A percentile compares a stretch with the other conserved stretches of the same genome.
These are phyloP conservation scores for Spatulosminthurus flaviceps DNA, from an alignment of 2,888 invertebrate genomes.

Conservation along the genomic window DNA sequence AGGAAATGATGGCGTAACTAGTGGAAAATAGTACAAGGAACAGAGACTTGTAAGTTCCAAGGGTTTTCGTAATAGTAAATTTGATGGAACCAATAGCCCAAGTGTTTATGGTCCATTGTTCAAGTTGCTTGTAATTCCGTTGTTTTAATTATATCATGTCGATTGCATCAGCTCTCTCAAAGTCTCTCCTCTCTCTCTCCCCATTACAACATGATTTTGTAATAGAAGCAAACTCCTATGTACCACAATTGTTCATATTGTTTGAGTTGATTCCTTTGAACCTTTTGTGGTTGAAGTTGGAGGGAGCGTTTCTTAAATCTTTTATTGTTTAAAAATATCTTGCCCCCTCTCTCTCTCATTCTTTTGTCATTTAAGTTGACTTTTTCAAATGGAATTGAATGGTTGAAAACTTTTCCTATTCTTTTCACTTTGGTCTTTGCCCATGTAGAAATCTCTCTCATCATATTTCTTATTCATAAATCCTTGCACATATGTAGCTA, in stretches of 20 bases:
- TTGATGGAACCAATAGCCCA: too few species aligned
- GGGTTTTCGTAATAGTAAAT: too few species aligned
- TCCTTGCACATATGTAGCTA: not conserved
- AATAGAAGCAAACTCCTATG: too few species aligned
- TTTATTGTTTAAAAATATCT: constrained; percentile 18
- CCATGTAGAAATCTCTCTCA: not conserved
- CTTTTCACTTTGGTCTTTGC: not conserved
- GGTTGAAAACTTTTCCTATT: not conserved
- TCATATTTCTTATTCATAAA: not conserved
- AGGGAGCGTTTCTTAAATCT: not conserved
- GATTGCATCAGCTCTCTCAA: too few species aligned
- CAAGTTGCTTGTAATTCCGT: too few species aligned
- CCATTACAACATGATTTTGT: too few species aligned
- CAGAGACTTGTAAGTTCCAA: too few species aligned
- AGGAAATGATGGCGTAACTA: too few species aligned
- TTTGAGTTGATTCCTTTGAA: constrained; percentile 12
- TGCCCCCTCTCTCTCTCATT: not conserved
- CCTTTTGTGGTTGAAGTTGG: not conserved
- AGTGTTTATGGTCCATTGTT: too few species aligned
- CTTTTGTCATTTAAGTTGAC: constrained; percentile 13
- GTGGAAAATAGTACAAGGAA: too few species aligned
- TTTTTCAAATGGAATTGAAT: not conserved
- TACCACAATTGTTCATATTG: not conserved
- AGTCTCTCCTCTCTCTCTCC: too few species aligned
- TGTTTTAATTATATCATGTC: too few species aligned